Percentiles rank a stretch among this genome's conserved stretches.
Conservation (phyloP, 2,797 vertebrate species). For the Cossypha dichroa region DNA sequence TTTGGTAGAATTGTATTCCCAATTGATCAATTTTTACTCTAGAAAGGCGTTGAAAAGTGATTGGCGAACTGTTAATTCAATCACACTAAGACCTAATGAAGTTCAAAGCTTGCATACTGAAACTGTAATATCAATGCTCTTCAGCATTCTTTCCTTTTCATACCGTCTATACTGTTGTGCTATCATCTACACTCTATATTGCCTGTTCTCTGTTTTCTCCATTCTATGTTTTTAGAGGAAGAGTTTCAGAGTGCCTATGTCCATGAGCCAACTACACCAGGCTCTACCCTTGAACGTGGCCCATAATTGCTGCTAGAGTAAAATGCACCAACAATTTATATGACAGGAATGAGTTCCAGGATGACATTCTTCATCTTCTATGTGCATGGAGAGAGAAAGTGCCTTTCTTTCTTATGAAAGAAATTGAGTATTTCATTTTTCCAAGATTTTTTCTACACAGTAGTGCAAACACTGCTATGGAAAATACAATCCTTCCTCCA, state of each 20-base stretch:
- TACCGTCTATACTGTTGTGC: background rate
- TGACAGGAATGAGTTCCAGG: background rate
- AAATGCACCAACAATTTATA: background rate
- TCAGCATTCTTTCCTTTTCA: background rate
- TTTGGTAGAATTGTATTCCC: background rate
- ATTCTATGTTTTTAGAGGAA: background rate
- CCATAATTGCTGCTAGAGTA: background rate
- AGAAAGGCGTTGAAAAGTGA: background rate
- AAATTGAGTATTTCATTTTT: background rate
- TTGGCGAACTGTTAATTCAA: background rate
- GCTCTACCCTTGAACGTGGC: background rate
- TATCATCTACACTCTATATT: background rate
- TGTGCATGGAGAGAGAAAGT: rapidly evolving
- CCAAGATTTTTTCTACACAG: background rate
- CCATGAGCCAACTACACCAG: background rate
- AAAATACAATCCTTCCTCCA: background rate
- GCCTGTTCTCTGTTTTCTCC: background rate
- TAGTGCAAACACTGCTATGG: background rate
- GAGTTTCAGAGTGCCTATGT: background rate
- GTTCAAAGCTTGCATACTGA: background rate
- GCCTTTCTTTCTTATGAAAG: background rate
- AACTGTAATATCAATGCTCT: background rate
- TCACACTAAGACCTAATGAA: background rate
- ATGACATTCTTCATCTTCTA: background rate
- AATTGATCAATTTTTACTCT: background rate